Conservation (phyloP, 1,140 invertebrate genomes). For the Pantala flavescens region DNA sequence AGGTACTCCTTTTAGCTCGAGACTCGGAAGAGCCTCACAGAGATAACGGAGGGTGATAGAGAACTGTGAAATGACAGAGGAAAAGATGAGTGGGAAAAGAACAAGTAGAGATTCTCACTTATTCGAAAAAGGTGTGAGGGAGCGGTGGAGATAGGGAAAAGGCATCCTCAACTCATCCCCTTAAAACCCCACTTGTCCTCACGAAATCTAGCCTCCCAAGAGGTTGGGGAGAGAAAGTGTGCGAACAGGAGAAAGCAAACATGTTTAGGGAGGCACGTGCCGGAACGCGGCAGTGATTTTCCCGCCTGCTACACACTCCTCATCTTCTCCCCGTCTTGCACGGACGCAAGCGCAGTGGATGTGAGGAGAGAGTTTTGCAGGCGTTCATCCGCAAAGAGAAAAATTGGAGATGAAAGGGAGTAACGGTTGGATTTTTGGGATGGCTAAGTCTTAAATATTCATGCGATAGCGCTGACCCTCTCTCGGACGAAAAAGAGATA, state of each 20-base stretch:
- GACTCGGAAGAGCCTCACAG: too few relatives aligned
- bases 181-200: too few relatives aligned
- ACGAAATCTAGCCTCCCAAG: too few relatives aligned
- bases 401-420: background rate
- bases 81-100: too few relatives aligned
- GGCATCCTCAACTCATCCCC: too few relatives aligned
- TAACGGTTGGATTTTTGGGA: background rate
- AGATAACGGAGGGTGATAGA: too few relatives aligned
- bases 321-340: background rate
- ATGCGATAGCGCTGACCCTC: background rate
- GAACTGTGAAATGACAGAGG: too few relatives aligned
- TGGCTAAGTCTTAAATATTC: constrained; percentile 7
- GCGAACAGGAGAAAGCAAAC: background rate
- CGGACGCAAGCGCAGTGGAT: background rate
- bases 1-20: too few relatives aligned
- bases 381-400: background rate
- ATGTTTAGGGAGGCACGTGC: constrained; percentile 7
- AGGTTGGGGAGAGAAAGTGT: background rate
- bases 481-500: background rate
- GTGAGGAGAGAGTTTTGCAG: background rate
- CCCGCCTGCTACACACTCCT: background rate
- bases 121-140: background rate
- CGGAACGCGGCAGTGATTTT: constrained; percentile 7
- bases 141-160: background rate
- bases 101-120: too few relatives aligned